Evolutionary conservation across 1,140 invertebrate species (phyloP).

Genomic region (Rhyzopertha dominica): DNA sequence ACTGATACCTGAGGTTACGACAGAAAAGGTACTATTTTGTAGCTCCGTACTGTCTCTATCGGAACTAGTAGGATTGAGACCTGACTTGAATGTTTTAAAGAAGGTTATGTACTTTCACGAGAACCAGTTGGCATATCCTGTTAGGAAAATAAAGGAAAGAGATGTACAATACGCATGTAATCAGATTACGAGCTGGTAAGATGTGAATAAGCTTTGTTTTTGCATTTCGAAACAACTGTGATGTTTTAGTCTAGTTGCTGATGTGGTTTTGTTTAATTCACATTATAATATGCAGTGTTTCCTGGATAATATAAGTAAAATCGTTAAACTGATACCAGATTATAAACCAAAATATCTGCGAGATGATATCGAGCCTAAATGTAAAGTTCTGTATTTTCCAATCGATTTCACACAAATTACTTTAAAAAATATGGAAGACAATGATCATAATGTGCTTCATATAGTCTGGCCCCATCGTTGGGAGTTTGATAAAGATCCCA

Average conservation of each 20-base stretch:
- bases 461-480: constrained; percentile 76
- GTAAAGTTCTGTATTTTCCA: constrained; percentile 63
- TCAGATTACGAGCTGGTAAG: constrained; percentile 66
- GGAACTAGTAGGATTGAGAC: constrained; percentile 63
- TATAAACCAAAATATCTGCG: constrained; percentile 54
- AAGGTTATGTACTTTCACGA: constrained; percentile 79
- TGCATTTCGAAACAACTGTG: constrained; percentile 3
- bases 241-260: constrained; percentile 60
- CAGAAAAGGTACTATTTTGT: constrained; percentile 57
- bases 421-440: constrained; percentile 17
- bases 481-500: constrained; percentile 76
- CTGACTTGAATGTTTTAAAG: constrained; percentile 53
- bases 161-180: constrained; percentile 78
- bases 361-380: constrained; percentile 56
- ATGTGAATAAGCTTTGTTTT: constrained; percentile 13
- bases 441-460: constrained; percentile 46
- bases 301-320: constrained; percentile 55
- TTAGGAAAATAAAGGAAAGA: constrained; percentile 59
- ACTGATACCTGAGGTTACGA: constrained; percentile 52
- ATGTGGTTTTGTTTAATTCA: constrained; percentile 70
- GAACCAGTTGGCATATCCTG: constrained; percentile 72
- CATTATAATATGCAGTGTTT: constrained; percentile 66
- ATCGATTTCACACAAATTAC: constrained; percentile 47
- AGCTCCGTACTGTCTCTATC: constrained; percentile 70
- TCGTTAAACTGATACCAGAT: constrained; percentile 65